phyloP scores from a whole-genome alignment of 2,888 invertebrate genomes.

The Tachina fera region DNA sequence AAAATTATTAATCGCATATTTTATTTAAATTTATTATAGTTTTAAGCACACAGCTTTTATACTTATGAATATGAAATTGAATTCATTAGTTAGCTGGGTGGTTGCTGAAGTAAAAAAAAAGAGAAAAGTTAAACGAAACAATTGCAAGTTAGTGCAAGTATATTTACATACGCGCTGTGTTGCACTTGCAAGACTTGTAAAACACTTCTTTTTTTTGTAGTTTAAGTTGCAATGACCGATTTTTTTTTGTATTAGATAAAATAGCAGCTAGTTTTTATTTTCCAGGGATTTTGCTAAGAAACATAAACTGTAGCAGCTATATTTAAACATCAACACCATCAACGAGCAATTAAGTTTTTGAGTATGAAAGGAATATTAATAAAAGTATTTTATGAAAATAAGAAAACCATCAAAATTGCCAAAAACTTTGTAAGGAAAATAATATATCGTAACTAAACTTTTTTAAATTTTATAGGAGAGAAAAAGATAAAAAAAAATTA shows the following conservation, averaged over 20 bases:
- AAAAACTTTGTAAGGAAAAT: too few relatives aligned
- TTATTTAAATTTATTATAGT: slow-evolving; percentile 61
- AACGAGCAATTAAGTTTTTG: too few relatives aligned
- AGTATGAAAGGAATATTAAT: too few relatives aligned
- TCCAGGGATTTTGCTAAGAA: neutral
- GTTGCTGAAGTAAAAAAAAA: neutral
- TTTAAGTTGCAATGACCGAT: slow-evolving; percentile 10
- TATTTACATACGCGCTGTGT: neutral
- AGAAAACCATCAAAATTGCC: too few relatives aligned
- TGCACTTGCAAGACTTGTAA: neutral
- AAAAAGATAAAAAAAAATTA: too few relatives aligned
- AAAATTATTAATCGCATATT: slow-evolving; percentile 38
- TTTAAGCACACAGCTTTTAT: slow-evolving; percentile 41
- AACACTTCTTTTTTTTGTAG: neutral
- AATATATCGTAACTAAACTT: too few relatives aligned
- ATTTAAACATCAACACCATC: neutral
- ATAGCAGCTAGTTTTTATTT: neutral
- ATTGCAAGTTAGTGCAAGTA: neutral
- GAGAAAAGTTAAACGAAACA: neutral
- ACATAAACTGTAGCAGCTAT: neutral
- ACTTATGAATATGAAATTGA: slow-evolving; percentile 37
- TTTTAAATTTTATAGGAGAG: too few relatives aligned
- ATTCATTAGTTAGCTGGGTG: slow-evolving; percentile 48
- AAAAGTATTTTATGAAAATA: too few relatives aligned
- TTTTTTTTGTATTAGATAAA: neutral